Base-by-base conservation (phyloP, 1,140 invertebrate species). In the Bombus superbus region DNA sequence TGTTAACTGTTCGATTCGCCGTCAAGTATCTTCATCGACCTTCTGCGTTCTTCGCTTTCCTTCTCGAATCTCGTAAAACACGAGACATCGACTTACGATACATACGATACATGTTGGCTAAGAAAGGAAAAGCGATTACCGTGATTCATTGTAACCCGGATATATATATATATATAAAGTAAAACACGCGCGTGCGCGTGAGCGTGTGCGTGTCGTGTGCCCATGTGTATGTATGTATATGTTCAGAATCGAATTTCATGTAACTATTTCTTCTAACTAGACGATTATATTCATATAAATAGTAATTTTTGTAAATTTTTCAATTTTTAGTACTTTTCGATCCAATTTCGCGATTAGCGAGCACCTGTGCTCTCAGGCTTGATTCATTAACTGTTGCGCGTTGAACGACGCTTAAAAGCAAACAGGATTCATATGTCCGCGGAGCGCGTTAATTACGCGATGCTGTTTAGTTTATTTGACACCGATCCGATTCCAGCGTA, bases 381-480 rank as follows among this genome's bases (percentile, higher is more conserved):
- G 69, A 81, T 62, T 74, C 53, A n/a, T 74, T 74, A 64, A 82
- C 53, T 72, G 69, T 75, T 82, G n/a, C 68, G 25, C 53, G 9
- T 25, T 15, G 81, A 68, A 15, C 42, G 62, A 66, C 10, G 25
- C 28, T 15, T 18, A 6, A 42, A 40, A 57, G 68, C 38, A 72
- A 75, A 83, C n/a, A 83, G 32, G n/a, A 42, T 75, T 22, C n/a
- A 22, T 44, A 22, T 44, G 35, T 47, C 40, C 22, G 35, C 32
- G 13, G 0, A 66, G 66, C 57, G 53, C 42, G 71, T 73, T 59
- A 73, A 62, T 81, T 73, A 59, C 68, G 18, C 3, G 79, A 57
- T 73, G 44, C 79, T 40, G 72, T 53, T 76, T 66, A 82, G 72
- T 66, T 75, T 74, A 47, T 62, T 38, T 22, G n/a, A 74, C n/a